These are phyloP conservation scores for Sycophila texana DNA, from an alignment of 2,888 invertebrate species.

Conservation along the genomic window DNA sequence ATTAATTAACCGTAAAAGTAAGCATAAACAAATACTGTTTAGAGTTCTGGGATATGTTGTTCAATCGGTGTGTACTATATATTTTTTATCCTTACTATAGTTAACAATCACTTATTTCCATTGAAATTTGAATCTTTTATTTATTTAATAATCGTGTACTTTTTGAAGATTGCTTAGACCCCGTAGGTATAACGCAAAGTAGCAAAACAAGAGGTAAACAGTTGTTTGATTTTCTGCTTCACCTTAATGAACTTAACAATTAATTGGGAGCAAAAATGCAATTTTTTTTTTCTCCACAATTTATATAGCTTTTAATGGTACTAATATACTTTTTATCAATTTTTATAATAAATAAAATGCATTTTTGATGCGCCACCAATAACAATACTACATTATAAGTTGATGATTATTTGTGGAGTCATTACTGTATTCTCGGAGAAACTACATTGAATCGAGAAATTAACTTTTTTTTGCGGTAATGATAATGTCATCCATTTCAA, in stretches of 20 bases:
- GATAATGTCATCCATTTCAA: neutral
- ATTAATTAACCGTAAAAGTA: slow-evolving; percentile 45
- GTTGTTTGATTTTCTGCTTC: slow-evolving; percentile 53
- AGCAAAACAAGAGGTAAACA: slow-evolving; percentile 40
- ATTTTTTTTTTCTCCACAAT: neutral
- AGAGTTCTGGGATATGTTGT: slow-evolving; percentile 36
- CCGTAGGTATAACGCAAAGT: slow-evolving; percentile 19
- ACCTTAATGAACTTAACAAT: slow-evolving; percentile 37
- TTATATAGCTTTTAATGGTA: neutral
- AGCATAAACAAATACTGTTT: slow-evolving; percentile 21
- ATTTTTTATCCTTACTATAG: neutral
- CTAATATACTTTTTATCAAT: neutral
- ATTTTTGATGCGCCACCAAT: slow-evolving; percentile 27
- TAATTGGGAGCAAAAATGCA: slow-evolving; percentile 26
- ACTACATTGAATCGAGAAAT: neutral
- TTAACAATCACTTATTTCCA: neutral
- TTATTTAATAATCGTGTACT: slow-evolving; percentile 14
- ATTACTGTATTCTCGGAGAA: neutral
- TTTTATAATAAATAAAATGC: slow-evolving; percentile 10
- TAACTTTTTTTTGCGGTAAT: neutral
- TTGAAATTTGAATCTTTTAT: neutral
- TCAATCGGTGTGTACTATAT: slow-evolving; percentile 23
- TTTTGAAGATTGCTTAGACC: slow-evolving; percentile 25
- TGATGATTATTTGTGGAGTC: slow-evolving; percentile 8
- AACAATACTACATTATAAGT: slow-evolving; percentile 6